phyloP scores from a whole-genome alignment of 2,113 vertebrate genomes.

The Hyla sarda region DNA sequence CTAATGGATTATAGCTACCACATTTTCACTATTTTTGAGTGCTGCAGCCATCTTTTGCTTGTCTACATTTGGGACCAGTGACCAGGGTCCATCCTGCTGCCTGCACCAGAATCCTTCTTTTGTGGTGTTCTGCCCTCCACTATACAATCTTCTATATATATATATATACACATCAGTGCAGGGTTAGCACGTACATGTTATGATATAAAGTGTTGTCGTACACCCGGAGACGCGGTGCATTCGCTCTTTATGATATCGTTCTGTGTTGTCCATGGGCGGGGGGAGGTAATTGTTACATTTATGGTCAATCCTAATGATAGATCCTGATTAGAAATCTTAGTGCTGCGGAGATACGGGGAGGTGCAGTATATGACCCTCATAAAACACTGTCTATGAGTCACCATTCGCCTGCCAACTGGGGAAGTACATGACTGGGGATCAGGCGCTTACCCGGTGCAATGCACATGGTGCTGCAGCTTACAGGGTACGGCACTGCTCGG shows the following conservation, averaged over 20 bases:
- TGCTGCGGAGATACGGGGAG: slow-evolving; percentile 38
- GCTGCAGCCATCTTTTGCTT: no score
- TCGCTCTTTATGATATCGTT: slow-evolving; percentile 30
- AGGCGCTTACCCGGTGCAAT: neutral
- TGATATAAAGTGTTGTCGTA: no score
- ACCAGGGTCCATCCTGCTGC: no score
- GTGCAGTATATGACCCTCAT: slow-evolving; percentile 58
- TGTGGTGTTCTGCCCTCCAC: no score
- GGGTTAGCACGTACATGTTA: neutral
- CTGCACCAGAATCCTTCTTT: no score
- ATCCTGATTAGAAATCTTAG: slow-evolving; percentile 59
- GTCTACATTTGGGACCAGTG: no score
- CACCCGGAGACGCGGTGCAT: no score
- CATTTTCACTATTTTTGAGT: no score
- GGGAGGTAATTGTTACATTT: slow-evolving; percentile 51
- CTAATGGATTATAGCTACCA: no score
- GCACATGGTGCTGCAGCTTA: no score
- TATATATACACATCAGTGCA: no score
- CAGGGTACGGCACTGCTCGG: slow-evolving; percentile 22
- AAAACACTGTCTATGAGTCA: slow-evolving; percentile 51
- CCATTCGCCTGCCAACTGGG: slow-evolving; percentile 55
- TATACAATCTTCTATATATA: no score
- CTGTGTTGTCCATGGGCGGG: slow-evolving; percentile 53
- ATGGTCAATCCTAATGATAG: slow-evolving; percentile 57
- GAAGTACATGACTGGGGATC: slow-evolving; percentile 32